Base-by-base conservation (phyloP, 1,140 invertebrate genomes). In the Physella acuta region DNA sequence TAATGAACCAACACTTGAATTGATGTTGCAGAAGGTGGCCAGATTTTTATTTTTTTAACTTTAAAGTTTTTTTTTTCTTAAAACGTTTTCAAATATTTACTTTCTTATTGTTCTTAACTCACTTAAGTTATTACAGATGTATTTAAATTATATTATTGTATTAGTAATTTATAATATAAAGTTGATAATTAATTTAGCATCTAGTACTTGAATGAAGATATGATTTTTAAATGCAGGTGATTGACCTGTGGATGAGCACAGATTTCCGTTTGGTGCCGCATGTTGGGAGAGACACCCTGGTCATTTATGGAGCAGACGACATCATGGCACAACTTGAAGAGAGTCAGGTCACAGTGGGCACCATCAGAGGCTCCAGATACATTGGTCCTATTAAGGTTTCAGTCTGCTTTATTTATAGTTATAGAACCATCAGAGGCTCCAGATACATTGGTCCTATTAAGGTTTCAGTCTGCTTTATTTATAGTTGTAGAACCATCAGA, bases 301-400 rank as follows among this genome's bases (percentile, higher is more conserved):
- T 94, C 39, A 85, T 95, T 67, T 92, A 91, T 4, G 89, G 90
- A 0, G 85, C 92, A 3, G 93, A 95, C 76, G 93, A 95, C 76
- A 86, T 95, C 61, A 92, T 94, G 82, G 86, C 89, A 0, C 87
- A 90, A 24, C 84, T 94, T 2, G 93, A 95, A 78, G 93, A 95
- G 75, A 92, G 91, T 73, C 92, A 91, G 80, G 92, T 94, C 20
- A 91, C 91, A 76, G 88, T 94, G 26, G 90, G 89, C 74, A 95
- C 93, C 0, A 93, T 95, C 53, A 87, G 90, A 1, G 92, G 92
- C 71, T 94, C 93, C 0, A 87, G 91, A 69, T 90, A 93, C 83
- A 90, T 93, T 36, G 91, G 89, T 0, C 92, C 92, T 0, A 93
- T 95, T 51, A 92, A 83, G 75, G 82, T 87, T n/a, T n/a, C n/a